Evolutionary conservation across 2,888 invertebrate species (phyloP), one percentile per base, ranked within the genome.

Genomic region (Hermodice carunculata): DNA sequence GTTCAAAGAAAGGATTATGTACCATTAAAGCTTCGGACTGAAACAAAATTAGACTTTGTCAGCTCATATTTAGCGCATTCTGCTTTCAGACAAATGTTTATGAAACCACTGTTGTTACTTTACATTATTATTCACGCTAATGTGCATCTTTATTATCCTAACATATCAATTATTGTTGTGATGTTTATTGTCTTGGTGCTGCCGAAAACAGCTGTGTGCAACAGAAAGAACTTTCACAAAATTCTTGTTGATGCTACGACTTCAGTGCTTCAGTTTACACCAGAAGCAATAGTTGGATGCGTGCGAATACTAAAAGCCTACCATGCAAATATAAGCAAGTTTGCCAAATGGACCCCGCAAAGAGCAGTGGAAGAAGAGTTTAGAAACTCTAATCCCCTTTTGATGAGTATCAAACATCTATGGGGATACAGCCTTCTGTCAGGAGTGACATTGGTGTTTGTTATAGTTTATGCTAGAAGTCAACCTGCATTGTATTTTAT

Each of bases 41-140:
- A 76, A 60, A 76, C 77, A 11, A 73, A 75, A 37, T 65, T 81
- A 24, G 78, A 78, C 66, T 76, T 80, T 46, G 74, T 79, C 1
- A 79, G 77, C 17, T 77, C 77, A 3, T 79, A 80, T 69, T 69
- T 79, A 29, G 80, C 80, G n/a, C 78, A 80, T 66, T 77, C 77
- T 0, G 78, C 81, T 11, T 58, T 80, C 19, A 51, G 80, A 28
- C 78, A 78, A 61, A 80, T 81, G 80, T 69, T 78, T 52, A 79
- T 80, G 79, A 81, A 80, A 53, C 81, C 81, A 1, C 66, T 78
- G 22, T 56, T 79, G 26, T 60, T 81, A 37, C 28, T 77, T 0
- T 80, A 77, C 57, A 74, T 80, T 43, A 44, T 78, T 43, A 68
- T 81, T 22, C 78, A 81, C 61, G 75, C 76, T 31, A 73, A 67